Evolutionary conservation across 1,140 invertebrate species (phyloP), one percentile per base, ranked within the genome.

Genomic region (Aphelinus atriplicis): DNA sequence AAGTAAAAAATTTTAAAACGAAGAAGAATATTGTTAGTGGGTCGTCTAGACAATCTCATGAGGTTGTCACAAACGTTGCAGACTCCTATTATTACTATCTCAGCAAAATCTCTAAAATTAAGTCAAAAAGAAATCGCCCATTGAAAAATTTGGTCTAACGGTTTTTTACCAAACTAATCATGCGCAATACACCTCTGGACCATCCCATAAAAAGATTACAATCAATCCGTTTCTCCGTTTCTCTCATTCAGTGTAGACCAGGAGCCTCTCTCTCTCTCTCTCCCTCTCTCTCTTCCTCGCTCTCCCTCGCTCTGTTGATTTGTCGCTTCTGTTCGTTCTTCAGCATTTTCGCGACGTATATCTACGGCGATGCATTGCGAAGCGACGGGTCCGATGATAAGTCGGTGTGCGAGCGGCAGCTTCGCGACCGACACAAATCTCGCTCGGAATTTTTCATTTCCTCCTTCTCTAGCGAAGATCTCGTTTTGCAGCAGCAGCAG

Each of bases 381-480:
- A 1, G 61, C 47, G 4, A 46, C 7, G 10, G 4, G 2, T 47
- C 5, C 64, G 45, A 66, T 67, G 80, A 79, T 80, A 82, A 81
- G 78, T 73, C 80, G 72, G 51, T 53, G 68, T 61, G 51, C 9
- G 51, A 73, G 63, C 75, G 70, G 60, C 69, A 26, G 26, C 26
- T 26, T 26, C 26, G 26, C 26, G 26, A 26, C 75, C 65, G 76
- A 80, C 79, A 77, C 78, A 80, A 84, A 81, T 84, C 82, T 82
- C 78, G 81, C 81, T 80, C 76, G 81, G 80, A 84, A 84, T 85
- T 83, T 84, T 85, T 84, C 83, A 84, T 85, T 84, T 85, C 82
- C 81, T 81, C 80, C 69, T 77, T 53, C 4, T 9, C 4, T 4
- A 6, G 51, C 51, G 9, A 4, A 4, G 51, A 53, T 53, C 51